Evolutionary conservation across 2,113 vertebrate genomes (phyloP), one percentile per base, ranked within the genome.

Genomic region (Prionailurus bengalensis): DNA sequence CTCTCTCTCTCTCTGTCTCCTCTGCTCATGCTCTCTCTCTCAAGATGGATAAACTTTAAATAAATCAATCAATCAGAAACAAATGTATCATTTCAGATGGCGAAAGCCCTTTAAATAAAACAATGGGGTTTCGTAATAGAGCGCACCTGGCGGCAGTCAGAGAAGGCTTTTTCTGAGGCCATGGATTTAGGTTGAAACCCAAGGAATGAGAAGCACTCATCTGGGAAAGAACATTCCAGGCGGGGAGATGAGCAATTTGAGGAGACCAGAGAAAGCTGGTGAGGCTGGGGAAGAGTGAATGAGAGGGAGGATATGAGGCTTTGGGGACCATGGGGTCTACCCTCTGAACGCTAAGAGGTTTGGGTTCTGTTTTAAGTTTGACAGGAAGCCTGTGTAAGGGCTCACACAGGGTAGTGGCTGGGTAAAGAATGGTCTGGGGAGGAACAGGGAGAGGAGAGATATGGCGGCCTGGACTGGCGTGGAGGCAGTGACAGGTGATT

Each of bases 131-230:
- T 58, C 65, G 21, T 92, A 61, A 51, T 39, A 42, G n/a, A 23
- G 65, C 65, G 6, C 8, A 45, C 48, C 45, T 4, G 5, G 27
- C 9, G 5, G 9, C 5, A n/a, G 33, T 84, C 71, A 27, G 61
- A 80, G 63, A 51, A 80, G 21, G n/a, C 55, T 95, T 96, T 86
- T 89, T 61, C 66, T 53, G 55, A 86, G 55, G 45, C 65, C 63
- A 19, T 14, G 4, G 63, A 45, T 83, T 73, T 74, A 68, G 65
- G 51, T 29, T 31, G 65, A 95, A 88, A n/a, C 15, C n/a, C 36
- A 45, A 78, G 63, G 48, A 71, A 33, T 12, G 14, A 68, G 48
- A 58, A 68, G n/a, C 42, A 33, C 15, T 14, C 3, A 12, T 55
- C 27, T 89, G 93, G 70, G 53, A 76, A 27, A 78, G 79, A 96